Base-by-base conservation (phyloP, 2,113 vertebrate species). In the Tetraodon nigroviridis region DNA sequence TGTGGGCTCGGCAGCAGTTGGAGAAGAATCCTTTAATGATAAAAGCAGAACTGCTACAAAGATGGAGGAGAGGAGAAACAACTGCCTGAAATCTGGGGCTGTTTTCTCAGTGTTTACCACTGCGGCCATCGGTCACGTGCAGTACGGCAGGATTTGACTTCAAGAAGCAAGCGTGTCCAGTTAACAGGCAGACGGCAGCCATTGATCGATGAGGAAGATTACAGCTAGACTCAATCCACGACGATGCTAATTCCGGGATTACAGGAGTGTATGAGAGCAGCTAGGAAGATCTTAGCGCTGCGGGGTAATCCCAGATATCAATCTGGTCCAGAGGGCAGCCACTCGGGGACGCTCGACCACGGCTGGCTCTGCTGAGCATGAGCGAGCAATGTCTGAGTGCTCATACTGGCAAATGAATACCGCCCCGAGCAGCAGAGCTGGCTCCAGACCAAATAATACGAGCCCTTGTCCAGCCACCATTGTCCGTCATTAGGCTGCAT, bases 241-340 rank as follows among this genome's bases (percentile, higher is more conserved):
- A 49, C 66, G 55, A 80, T 56, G 78, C 71, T 80, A 84, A 84
- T 84, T 79, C 62, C 42, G 56, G 75, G 84, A 87, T 88, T 87
- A 82, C 75, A 72, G 72, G 79, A 79, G 71, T 85, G 81, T 58
- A 73, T 86, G 73, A 79, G 76, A 65, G 55, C 60, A 79, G 47
- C 58, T 59, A 73, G 54, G 61, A 22, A 63, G 58, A 71, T 47
- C 41, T 18, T 15, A 48, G 58, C 64, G 71, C 76, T 71, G 50
- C 48, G 11, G 16, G 18, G 41, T 82, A 86, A 87, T 87, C 81
- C 78, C 55, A 58, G 51, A 76, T 69, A 81, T 50, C 67, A 48
- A 75, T 75, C 76, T 71, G 73, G 85, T 75, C 69, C 58, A 78
- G 59, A 67, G 57, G 41, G 62, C 68, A 70, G 64, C 77, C 54